Conservation (phyloP, 2,797 vertebrate genomes). For the Mastacembelus armatus region DNA sequence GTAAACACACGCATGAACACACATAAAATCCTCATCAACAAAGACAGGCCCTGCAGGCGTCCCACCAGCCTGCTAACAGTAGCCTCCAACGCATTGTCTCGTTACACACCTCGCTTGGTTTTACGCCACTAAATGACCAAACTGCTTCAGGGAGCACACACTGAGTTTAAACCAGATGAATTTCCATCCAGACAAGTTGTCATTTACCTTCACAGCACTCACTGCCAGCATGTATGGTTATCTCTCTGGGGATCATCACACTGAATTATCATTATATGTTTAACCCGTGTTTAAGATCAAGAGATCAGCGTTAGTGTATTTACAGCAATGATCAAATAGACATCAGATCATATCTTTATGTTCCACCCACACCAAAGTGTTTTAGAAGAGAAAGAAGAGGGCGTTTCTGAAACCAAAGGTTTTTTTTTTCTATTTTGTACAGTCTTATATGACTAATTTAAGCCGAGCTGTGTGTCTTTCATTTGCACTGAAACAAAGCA, state of each 20-base stretch:
- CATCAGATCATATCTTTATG: slow-evolving; percentile 18
- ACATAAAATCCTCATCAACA: background rate
- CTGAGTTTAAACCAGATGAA: slow-evolving; percentile 41
- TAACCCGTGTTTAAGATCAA: background rate
- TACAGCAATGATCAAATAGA: background rate
- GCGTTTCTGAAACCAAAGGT: slow-evolving; percentile 9
- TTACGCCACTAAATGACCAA: slow-evolving; percentile 45
- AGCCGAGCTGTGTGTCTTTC: no score
- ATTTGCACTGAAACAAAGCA: background rate
- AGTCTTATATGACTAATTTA: slow-evolving; percentile 21
- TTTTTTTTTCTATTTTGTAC: background rate
- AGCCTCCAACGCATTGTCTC: slow-evolving; percentile 11
- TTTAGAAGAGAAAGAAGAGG: slow-evolving; percentile 19
- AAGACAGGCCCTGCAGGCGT: slow-evolving; percentile 22
- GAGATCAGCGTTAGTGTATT: background rate
- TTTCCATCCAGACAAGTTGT: slow-evolving; percentile 13
- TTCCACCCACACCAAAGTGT: slow-evolving; percentile 20
- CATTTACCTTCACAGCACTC: background rate
- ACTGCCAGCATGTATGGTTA: background rate
- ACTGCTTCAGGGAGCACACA: slow-evolving; percentile 19
- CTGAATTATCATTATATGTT: background rate
- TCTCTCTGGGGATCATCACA: background rate
- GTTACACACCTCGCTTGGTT: slow-evolving; percentile 49
- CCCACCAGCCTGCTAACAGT: background rate
- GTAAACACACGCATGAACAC: background rate